A percentile compares a stretch with the other conserved stretches of the same genome.
Conservation (phyloP, 2,888 invertebrate species). For the Tinea pellionella region DNA sequence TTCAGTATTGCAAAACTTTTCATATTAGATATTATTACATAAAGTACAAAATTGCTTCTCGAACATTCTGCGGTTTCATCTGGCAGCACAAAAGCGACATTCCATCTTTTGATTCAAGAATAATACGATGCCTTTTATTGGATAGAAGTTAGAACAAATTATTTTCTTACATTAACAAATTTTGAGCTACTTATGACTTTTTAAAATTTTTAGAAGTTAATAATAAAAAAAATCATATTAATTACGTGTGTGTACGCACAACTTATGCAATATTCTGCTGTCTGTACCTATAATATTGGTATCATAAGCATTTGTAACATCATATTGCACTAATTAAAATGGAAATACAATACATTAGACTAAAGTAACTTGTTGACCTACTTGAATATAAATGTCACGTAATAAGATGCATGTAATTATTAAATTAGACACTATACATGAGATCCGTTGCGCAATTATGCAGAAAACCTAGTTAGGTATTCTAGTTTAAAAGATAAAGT, state of each 20-base stretch:
- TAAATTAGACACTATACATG: neutral
- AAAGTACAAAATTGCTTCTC: neutral
- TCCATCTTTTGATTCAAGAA: too few relatives aligned
- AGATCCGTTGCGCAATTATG: neutral
- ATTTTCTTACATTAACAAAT: too few relatives aligned
- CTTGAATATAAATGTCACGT: neutral
- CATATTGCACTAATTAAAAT: neutral
- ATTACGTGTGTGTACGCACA: too few relatives aligned
- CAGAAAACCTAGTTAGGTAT: neutral
- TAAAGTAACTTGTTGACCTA: neutral
- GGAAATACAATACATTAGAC: neutral
- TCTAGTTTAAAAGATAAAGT: neutral
- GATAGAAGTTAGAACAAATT: too few relatives aligned
- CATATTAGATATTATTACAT: neutral
- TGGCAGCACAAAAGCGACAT: neutral
- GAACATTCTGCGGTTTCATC: neutral
- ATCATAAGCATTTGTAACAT: too few relatives aligned
- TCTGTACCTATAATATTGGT: too few relatives aligned
- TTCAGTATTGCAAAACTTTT: constrained; percentile 3
- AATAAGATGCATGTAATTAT: neutral
- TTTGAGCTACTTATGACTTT: too few relatives aligned
- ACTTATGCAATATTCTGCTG: too few relatives aligned
- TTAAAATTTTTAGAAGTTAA: too few relatives aligned
- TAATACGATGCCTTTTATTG: too few relatives aligned
- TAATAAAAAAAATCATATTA: too few relatives aligned